These are phyloP conservation scores for Ormyrus thymus DNA, from an alignment of 2,888 invertebrate species.

Conservation along the genomic window DNA sequence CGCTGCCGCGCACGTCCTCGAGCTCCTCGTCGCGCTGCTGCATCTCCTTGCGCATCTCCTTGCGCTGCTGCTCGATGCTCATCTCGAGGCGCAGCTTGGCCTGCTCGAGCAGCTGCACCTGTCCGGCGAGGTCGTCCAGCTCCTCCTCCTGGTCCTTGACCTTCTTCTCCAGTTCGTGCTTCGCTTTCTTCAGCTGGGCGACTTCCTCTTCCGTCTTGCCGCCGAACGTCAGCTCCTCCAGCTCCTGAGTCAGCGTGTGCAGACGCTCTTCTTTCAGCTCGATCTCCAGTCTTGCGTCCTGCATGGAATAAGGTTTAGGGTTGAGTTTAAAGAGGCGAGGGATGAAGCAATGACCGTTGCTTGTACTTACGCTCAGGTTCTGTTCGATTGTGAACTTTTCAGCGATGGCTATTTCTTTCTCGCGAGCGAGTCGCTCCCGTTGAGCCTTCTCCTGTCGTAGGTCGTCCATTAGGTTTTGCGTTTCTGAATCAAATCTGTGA, in stretches of 20 bases:
- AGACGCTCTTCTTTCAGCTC: conserved; percentile 93
- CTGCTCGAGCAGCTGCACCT: conserved; percentile 92
- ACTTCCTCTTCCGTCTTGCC: conserved; percentile 91
- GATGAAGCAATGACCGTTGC: too few species aligned
- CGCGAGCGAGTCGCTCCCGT: conserved; percentile 87
- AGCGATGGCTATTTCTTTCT: conserved; percentile 89
- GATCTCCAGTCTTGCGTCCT: conserved; percentile 91
- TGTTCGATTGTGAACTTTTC: conserved; percentile 93
- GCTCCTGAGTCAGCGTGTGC: conserved; percentile 85
- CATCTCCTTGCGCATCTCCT: conserved; percentile 91
- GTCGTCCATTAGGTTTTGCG: conserved; percentile 88
- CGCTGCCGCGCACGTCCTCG: conserved; percentile 92
- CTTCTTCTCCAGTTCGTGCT: conserved; percentile 91
- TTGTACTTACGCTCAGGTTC: conserved; percentile 83
- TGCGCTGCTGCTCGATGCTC: conserved; percentile 93
- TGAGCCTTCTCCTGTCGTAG: conserved; percentile 86
- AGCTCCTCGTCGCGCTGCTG: conserved; percentile 94
- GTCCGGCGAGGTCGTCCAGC: conserved; percentile 95
- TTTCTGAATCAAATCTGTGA: conserved; percentile 88
- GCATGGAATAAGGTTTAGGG: conserved; percentile 39
- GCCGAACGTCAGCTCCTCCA: conserved; percentile 89
- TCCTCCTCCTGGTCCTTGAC: conserved; percentile 95
- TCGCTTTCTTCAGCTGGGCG: conserved; percentile 86
- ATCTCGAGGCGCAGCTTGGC: conserved; percentile 95
- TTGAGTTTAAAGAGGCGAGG: background rate